Percentiles rank a stretch among this genome's conserved stretches.
Conservation (phyloP, 2,797 vertebrate genomes). For the Garrulus glandarius region DNA sequence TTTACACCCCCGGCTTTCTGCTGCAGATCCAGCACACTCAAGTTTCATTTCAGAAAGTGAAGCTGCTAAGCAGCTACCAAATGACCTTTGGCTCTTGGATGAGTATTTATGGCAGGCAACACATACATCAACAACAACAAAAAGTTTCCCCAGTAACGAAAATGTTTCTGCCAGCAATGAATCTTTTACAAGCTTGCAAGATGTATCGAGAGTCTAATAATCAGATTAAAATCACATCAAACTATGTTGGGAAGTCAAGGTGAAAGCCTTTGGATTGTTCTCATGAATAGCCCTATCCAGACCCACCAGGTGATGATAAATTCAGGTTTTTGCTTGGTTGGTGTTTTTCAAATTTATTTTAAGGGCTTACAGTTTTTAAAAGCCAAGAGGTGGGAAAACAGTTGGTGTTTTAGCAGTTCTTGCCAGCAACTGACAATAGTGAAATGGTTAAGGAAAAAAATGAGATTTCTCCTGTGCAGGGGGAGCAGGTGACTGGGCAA, state of each 20-base stretch:
- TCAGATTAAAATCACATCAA: constrained; percentile 71
- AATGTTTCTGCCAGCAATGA: constrained; percentile 59
- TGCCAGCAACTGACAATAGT: background rate
- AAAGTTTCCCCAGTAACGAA: constrained; percentile 42
- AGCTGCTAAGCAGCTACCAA: constrained; percentile 56
- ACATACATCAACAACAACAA: constrained; percentile 58
- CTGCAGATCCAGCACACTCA: background rate
- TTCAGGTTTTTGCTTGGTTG: constrained; percentile 40
- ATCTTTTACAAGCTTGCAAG: constrained; percentile 70
- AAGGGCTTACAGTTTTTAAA: constrained; percentile 4
- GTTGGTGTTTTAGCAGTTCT: background rate
- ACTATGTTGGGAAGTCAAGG: constrained; percentile 52
- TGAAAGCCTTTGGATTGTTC: constrained; percentile 63
- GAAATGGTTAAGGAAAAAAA: background rate
- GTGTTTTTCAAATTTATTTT: constrained; percentile 40
- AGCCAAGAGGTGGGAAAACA: constrained; percentile 6
- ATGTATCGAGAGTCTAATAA: constrained; percentile 64
- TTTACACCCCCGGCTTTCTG: background rate
- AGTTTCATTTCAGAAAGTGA: constrained; percentile 70
- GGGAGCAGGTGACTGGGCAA: background rate
- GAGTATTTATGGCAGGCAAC: constrained; percentile 64
- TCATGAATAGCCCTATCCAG: constrained; percentile 52
- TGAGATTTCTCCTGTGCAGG: background rate
- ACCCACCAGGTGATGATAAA: constrained; percentile 51
- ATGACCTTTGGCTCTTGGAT: constrained; percentile 62